Base-by-base conservation (phyloP, 2,113 vertebrate species). In the Anser cygnoides region DNA sequence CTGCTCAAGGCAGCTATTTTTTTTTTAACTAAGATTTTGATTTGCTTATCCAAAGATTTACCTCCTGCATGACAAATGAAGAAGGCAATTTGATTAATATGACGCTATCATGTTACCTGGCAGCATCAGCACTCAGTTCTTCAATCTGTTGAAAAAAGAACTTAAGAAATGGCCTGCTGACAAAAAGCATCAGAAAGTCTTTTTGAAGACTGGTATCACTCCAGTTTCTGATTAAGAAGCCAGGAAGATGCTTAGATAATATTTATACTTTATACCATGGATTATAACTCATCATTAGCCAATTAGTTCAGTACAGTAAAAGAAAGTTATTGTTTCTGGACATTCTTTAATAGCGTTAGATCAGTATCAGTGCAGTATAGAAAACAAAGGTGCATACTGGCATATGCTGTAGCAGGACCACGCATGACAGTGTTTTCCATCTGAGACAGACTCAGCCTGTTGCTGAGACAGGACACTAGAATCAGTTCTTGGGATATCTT, bases 341-440 rank as follows among this genome's bases (percentile, higher is more conserved):
- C 35, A 49, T 35, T 55, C 21, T 16, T 65, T 59, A 55, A 9
- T 3, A 67, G 55, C 9, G 1, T 26, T 3, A 44, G 26, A 43
- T 33, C 49, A 10, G 46, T 41, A 25, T 3, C 37, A 28, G 22
- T 3, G 15, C 35, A 22, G 59, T 6, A 18, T 2, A 57, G 49
- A 43, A 57, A 43, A 61, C 59, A 20, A 44, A 71, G 44, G 17
- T 11, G 49, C 13, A 11, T 23, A 10, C 54, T 8, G n/a, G 49
- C 55, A 13, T 3, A 59, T 3, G 41, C 70, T 58, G 62, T n/a
- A n/a, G 58, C 57, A 1, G 1, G 2, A 55, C 33, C 23, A 13
- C 31, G 75, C 0, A 1, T 44, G 44, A 63, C 1, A 0, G 19
- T 46, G n/a, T 31, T 7, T 67, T n/a, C 70, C 62, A 44, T n/a